Conservation (phyloP, 2,113 vertebrate genomes). For the Pluvialis apricaria region DNA sequence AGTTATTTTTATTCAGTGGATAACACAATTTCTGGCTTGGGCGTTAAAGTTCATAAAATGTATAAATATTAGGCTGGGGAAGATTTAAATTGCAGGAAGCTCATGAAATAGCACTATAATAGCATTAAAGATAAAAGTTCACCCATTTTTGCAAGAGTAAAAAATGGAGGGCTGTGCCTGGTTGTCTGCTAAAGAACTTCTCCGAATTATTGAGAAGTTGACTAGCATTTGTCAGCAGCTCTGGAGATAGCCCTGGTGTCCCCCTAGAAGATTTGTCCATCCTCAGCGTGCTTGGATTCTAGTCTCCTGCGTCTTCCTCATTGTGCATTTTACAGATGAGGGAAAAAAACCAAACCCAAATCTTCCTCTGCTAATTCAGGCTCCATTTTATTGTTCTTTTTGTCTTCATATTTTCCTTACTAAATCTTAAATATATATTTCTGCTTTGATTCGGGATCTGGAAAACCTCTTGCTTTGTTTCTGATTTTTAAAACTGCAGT, state of each 20-base stretch:
- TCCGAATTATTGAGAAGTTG: neutral
- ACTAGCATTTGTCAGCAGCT: neutral
- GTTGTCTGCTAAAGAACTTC: neutral
- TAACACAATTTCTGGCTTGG: neutral
- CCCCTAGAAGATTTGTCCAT: neutral
- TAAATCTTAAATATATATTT: neutral
- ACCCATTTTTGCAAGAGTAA: neutral
- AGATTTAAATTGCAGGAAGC: neutral
- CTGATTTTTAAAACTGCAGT: neutral
- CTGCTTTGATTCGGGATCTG: neutral
- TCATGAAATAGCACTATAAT: fast-evolving
- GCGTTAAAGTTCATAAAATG: neutral
- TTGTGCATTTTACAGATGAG: neutral
- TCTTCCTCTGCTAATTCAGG: neutral
- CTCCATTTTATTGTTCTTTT: neutral
- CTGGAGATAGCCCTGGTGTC: neutral
- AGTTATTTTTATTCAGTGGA: neutral
- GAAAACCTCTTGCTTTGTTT: neutral
- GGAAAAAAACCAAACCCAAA: too few species aligned
- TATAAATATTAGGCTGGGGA: neutral
- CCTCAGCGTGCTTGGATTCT: neutral
- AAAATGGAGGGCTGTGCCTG: neutral
- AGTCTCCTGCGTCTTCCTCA: neutral
- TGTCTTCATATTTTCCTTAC: neutral
- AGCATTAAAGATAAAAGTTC: neutral